Base-by-base conservation (phyloP, 1,140 invertebrate genomes). In the Papilio aristodemus region DNA sequence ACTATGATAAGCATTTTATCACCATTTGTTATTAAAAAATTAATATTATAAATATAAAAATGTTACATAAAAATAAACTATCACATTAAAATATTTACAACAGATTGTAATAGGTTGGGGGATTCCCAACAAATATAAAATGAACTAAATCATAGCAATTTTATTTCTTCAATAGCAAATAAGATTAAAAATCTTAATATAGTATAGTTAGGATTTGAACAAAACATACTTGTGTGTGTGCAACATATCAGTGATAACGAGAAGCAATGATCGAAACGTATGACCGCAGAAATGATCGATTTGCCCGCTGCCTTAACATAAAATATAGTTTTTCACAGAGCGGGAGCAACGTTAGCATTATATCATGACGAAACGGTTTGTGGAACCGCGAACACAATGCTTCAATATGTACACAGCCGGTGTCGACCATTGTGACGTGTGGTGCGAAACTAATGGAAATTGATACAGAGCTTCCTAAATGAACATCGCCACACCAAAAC, bases 391-490 rank as follows among this genome's bases (percentile, higher is more conserved):
- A 77, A 74, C 60, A 86, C 82, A 84, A 85, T 85, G 69, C 72
- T 41, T n/a, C 50, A 36, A 67, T 80, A 79, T 83, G 79, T 85
- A 81, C 78, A 76, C 76, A 77, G 74, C 71, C 73, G 80, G 77
- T 77, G 77, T 74, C 69, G 67, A 17, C 69, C 74, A 86, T 86
- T 85, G 81, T 85, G 68, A 36, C 58, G 60, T 63, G 70, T 71
- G 70, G 71, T 77, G 79, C 75, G 79, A 74, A 77, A 76, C 81
- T 73, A 84, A 82, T 84, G 58, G 78, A 59, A 80, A 79, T 78
- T 80, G 77, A 84, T 70, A 84, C 78, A 78, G 72, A 83, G 68
- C 73, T 68, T 70, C 66, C 27, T 62, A 64, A 64, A 73, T 72
- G 72, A 70, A 14, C 57, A 19, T 39, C 69, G 17, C 13, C 11